phyloP scores from a whole-genome alignment of 2,797 vertebrate species.

The Hydrophis major region DNA sequence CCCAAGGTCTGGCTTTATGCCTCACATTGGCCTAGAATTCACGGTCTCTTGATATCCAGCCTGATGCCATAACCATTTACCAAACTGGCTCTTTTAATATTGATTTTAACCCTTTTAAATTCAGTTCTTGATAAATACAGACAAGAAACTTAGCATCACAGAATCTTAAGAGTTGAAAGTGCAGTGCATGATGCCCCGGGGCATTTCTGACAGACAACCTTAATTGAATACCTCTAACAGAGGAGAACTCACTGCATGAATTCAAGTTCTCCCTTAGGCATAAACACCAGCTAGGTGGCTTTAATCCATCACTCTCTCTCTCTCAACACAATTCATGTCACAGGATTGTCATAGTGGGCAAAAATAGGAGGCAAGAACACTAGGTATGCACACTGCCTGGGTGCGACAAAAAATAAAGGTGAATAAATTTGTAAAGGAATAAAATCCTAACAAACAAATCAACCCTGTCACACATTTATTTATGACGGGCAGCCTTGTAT shows the following conservation, averaged over 20 bases:
- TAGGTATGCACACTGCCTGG: neutral
- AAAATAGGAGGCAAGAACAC: neutral
- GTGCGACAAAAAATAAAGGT: neutral
- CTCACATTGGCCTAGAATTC: neutral
- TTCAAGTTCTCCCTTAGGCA: neutral
- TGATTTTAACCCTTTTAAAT: neutral
- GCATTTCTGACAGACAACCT: neutral
- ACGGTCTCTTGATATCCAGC: neutral
- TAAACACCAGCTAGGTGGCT: neutral
- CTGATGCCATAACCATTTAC: neutral
- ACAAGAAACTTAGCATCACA: neutral
- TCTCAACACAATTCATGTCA: neutral
- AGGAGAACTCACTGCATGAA: neutral
- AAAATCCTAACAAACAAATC: neutral
- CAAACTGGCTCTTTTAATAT: neutral
- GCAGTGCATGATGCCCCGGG: neutral
- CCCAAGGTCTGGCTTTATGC: neutral
- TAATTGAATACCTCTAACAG: neutral
- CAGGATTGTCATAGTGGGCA: neutral
- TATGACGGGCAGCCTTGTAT: neutral
- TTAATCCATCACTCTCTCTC: neutral
- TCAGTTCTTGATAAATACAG: neutral
- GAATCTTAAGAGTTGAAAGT: neutral
- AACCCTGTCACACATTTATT: neutral
- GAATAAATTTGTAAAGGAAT: neutral